These are phyloP conservation scores for Sebastes steindachneri DNA, from an alignment of 2,797 vertebrate species.

Conservation along the genomic window DNA sequence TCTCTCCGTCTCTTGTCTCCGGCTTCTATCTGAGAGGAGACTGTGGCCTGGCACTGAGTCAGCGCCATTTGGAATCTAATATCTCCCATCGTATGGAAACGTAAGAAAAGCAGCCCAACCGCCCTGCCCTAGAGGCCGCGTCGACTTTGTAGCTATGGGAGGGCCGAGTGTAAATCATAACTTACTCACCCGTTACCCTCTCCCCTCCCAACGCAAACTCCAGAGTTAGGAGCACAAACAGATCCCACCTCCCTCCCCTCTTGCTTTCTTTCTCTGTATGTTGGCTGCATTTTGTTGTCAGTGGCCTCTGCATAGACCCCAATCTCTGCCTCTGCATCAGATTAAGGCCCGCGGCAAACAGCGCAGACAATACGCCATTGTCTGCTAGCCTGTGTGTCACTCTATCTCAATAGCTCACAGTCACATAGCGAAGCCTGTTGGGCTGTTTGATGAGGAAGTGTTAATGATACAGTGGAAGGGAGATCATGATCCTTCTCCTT, in stretches of 20 bases:
- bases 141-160: slow-evolving; percentile 65
- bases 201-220: slow-evolving; percentile 57
- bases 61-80: slow-evolving; percentile 77
- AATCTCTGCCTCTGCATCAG: slow-evolving; percentile 67
- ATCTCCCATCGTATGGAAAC: slow-evolving; percentile 69
- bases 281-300: slow-evolving; percentile 33
- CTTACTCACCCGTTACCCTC: slow-evolving; percentile 52
- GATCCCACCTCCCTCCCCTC: slow-evolving; percentile 8
- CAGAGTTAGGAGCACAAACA: slow-evolving; percentile 62
- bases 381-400: slow-evolving; percentile 54
- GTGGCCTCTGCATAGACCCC: slow-evolving; percentile 48
- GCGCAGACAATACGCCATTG: slow-evolving; percentile 68
- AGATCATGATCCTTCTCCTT: slow-evolving; percentile 27
- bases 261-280: background rate
- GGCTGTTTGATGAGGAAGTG: slow-evolving; percentile 46
- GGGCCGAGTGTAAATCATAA: slow-evolving; percentile 73
- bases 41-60: slow-evolving; percentile 86
- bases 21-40: slow-evolving; percentile 83
- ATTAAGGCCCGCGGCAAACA: slow-evolving; percentile 71
- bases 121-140: slow-evolving; percentile 56
- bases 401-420: slow-evolving; percentile 11
- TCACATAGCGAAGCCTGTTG: slow-evolving; percentile 13
- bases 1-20: slow-evolving; percentile 72
- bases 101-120: slow-evolving; percentile 51
- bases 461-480: slow-evolving; percentile 51